Evolutionary conservation across 2,888 invertebrate genomes (phyloP).

Genomic region (Entomobrya proxima): DNA sequence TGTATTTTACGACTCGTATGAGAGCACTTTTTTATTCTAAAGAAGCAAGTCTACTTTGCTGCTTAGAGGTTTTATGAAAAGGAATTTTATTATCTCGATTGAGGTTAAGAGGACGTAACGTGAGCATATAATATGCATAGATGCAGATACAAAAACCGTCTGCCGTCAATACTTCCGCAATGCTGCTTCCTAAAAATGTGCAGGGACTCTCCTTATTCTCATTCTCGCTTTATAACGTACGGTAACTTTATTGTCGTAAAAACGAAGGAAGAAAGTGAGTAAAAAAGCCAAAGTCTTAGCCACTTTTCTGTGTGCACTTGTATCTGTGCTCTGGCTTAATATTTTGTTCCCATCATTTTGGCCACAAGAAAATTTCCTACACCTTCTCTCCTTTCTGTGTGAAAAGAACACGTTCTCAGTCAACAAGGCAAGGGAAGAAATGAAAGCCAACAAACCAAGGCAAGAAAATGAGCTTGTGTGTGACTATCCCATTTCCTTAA

Average conservation of each 20-base stretch:
- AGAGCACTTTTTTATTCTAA: conserved; percentile 43
- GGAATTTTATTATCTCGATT: conserved; percentile 64
- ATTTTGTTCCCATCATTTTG: conserved; percentile 19
- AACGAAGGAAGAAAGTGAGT: conserved; percentile 34
- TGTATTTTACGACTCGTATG: conserved; percentile 59
- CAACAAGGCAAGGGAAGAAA: background rate
- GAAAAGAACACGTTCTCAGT: background rate
- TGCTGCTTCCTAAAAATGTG: conserved; percentile 37
- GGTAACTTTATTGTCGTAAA: conserved; percentile 49
- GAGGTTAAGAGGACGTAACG: conserved; percentile 64
- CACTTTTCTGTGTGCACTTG: conserved; percentile 4
- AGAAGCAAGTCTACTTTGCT: conserved; percentile 50
- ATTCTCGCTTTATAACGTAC: conserved; percentile 48
- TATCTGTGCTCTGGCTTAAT: background rate
- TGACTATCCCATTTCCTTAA: conserved; percentile 52
- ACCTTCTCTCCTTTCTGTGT: background rate
- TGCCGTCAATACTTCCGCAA: conserved; percentile 49
- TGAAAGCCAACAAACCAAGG: background rate
- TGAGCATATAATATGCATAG: conserved; percentile 49
- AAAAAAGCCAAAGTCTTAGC: conserved; percentile 27
- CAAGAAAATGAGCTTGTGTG: conserved; percentile 32
- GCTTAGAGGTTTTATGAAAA: conserved; percentile 50
- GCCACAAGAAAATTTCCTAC: background rate
- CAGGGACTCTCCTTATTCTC: conserved; percentile 16
- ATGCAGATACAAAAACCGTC: conserved; percentile 33